Evolutionary conservation across 2,888 invertebrate genomes (phyloP), one percentile per base, ranked within the genome.

Genomic region (Ptychoptera contaminata): DNA sequence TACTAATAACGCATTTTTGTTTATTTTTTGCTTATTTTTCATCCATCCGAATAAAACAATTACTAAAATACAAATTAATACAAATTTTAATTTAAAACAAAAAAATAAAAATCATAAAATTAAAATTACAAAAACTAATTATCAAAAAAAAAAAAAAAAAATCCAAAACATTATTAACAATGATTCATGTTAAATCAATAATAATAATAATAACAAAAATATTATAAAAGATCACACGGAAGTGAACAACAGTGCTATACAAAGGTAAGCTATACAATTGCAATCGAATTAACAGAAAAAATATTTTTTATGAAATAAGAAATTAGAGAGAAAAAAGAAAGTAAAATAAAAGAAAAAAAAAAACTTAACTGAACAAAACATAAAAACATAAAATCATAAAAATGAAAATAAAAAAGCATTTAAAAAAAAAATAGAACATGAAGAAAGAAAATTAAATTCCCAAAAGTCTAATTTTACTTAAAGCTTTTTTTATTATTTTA

Each of bases 221-320:
- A 50, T 41, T 32, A 41, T 42, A 51, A 53, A 60, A 65, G 65
- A 65, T 56, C 62, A 63, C 49, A 65, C 65, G 58, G 65, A 65
- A 54, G 58, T 62, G 47, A 61, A 62, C 48, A 59, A 64, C 56
- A 63, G 63, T 52, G 62, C 63, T 47, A 63, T 59, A 42, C 65
- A 65, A 53, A 65, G 65, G 65, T 65, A 63, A 65, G 65, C n/a
- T n/a, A n/a, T n/a, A 54, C 45, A 23, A 23, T 5, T 23, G 23
- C 7, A n/a, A 5, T 23, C 23, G 23, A 23, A 3, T 5, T 23
- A 23, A 23, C n/a, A n/a, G n/a, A n/a, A n/a, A n/a, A n/a, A n/a
- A n/a, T n/a, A n/a, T n/a, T n/a, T n/a, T n/a, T n/a, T n/a, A 23
- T 23, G 3, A 23, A 23, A 5, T 7, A 23, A 7, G 7, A 23